A percentile compares a stretch with the other conserved stretches of the same genome.
Evolutionary conservation across 2,113 vertebrate genomes (phyloP).

Genomic region (Neolamprologus hecqui): DNA sequence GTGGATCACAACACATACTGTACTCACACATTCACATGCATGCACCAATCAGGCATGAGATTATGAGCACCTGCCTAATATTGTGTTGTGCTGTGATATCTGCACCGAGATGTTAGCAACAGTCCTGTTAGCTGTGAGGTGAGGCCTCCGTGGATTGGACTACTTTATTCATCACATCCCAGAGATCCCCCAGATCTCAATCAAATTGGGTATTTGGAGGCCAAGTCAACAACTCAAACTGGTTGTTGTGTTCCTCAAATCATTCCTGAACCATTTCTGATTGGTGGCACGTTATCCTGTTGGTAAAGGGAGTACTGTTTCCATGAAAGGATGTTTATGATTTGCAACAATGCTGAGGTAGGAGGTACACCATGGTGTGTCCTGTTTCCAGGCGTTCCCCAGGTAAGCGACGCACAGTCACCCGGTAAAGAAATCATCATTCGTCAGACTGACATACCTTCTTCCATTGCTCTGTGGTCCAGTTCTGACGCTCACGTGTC

Average conservation of each 20-base stretch:
- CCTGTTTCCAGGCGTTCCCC: background rate
- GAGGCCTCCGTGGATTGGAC: background rate
- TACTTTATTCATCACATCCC: background rate
- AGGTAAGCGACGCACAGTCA: background rate
- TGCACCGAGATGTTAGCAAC: background rate
- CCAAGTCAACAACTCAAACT: background rate
- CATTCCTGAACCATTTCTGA: background rate
- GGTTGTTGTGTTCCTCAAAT: background rate
- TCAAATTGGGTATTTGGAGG: background rate
- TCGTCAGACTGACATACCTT: background rate
- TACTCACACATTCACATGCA: background rate
- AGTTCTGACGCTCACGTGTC: background rate
- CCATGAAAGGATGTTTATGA: background rate
- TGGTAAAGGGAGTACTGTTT: background rate
- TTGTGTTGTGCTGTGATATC: background rate
- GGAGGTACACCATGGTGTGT: background rate
- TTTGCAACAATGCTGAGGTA: background rate
- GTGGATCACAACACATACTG: background rate
- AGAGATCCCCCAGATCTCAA: background rate
- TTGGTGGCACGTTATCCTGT: background rate
- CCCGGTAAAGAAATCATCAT: background rate
- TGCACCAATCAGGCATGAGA: fast-evolving
- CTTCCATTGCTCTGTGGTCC: background rate
- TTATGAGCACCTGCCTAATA: background rate
- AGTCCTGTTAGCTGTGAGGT: background rate